Percentiles rank a stretch among this genome's conserved stretches.
phyloP scores from a whole-genome alignment of 2,113 vertebrate genomes.

The Platycercus adscitus region DNA sequence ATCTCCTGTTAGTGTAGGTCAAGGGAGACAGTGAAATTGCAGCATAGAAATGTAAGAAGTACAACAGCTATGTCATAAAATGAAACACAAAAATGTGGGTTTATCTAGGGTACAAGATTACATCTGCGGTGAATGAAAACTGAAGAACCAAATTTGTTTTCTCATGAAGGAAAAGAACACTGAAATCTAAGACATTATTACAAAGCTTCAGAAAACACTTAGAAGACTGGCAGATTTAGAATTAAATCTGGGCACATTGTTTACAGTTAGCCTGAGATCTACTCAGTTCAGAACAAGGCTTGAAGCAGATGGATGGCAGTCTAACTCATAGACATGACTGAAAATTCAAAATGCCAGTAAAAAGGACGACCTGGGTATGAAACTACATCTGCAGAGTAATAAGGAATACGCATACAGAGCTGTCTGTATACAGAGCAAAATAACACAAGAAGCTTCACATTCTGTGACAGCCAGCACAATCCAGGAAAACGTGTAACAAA shows the following conservation, averaged over 20 bases:
- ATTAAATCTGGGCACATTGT: background rate
- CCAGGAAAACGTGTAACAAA: background rate
- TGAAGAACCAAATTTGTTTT: background rate
- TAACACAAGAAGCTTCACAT: background rate
- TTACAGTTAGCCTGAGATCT: background rate
- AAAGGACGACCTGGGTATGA: background rate
- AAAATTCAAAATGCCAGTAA: background rate
- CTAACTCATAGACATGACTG: background rate
- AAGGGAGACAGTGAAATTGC: background rate
- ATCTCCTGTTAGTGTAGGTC: background rate
- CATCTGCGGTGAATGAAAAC: background rate
- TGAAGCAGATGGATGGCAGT: background rate
- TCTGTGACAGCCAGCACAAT: background rate
- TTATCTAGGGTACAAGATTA: background rate
- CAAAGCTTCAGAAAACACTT: background rate
- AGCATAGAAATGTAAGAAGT: background rate
- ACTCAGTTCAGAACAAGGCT: background rate
- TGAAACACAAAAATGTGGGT: background rate
- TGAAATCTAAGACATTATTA: background rate
- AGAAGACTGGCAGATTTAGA: background rate
- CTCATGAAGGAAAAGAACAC: background rate
- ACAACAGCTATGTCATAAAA: background rate
- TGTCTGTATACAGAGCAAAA: background rate
- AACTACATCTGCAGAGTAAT: fast-evolving
- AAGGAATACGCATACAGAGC: background rate